These are phyloP conservation scores for Nymphalis c-album DNA, from an alignment of 2,888 invertebrate species.

Conservation along the genomic window DNA sequence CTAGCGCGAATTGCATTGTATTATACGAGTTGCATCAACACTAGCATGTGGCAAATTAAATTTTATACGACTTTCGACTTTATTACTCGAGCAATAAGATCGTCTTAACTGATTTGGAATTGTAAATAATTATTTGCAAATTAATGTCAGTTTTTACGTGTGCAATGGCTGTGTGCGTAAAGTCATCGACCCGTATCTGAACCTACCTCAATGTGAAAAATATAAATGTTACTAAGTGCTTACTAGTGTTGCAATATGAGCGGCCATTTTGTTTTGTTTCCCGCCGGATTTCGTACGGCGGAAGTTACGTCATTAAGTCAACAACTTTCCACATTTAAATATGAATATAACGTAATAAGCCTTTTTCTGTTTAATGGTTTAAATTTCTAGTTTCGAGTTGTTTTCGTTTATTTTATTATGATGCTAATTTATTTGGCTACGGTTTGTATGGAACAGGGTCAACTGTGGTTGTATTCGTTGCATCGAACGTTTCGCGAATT, in stretches of 20 bases:
- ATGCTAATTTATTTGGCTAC: neutral
- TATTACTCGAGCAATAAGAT: conserved; percentile 39
- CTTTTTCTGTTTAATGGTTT: conserved; percentile 1
- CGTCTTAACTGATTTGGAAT: neutral
- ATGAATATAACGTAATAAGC: conserved; percentile 3
- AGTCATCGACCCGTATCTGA: conserved; percentile 74
- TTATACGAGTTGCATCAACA: conserved; percentile 45
- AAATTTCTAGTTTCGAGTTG: neutral
- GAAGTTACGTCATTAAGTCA: conserved; percentile 31
- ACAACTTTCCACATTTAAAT: conserved; percentile 28
- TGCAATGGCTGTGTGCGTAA: conserved; percentile 46
- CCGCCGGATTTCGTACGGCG: conserved; percentile 31
- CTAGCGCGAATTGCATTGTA: conserved; percentile 57
- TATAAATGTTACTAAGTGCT: conserved; percentile 50
- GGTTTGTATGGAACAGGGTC: neutral
- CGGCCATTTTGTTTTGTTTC: conserved; percentile 44
- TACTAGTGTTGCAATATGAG: conserved; percentile 47
- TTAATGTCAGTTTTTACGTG: conserved; percentile 14
- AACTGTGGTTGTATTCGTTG: neutral
- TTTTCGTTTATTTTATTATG: neutral
- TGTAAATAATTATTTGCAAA: conserved; percentile 11
- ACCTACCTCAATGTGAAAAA: conserved; percentile 77
- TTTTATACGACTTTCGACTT: conserved; percentile 40
- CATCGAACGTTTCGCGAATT: neutral
- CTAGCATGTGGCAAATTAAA: conserved; percentile 4